phyloP scores from a whole-genome alignment of 2,113 vertebrate genomes.

The Oostethus manadensis region DNA sequence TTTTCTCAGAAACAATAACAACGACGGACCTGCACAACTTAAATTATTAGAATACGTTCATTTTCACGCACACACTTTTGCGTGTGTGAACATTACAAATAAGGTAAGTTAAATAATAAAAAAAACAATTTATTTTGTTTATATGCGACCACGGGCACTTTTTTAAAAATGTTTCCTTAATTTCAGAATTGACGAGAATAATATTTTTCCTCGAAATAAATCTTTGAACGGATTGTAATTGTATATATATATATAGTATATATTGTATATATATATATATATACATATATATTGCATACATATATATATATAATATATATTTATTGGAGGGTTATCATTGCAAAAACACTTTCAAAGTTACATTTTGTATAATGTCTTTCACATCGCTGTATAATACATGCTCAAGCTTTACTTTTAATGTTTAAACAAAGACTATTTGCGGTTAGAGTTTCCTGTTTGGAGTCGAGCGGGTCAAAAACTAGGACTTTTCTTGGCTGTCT shows the following conservation, averaged over 20 bases:
- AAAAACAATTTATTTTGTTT: constrained; percentile 43
- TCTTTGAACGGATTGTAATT: constrained; percentile 68
- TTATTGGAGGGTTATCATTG: no score
- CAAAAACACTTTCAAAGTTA: neutral
- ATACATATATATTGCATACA: no score
- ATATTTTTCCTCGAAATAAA: constrained; percentile 95
- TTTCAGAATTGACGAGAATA: constrained; percentile 75
- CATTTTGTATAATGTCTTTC: no score
- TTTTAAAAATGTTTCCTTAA: constrained; percentile 96
- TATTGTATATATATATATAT: no score
- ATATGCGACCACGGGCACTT: constrained; percentile 51
- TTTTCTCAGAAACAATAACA: constrained; percentile 93
- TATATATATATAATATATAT: neutral
- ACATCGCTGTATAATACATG: no score
- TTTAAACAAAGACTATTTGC: constrained; percentile 77
- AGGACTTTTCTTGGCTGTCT: constrained; percentile 64
- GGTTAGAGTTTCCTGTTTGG: constrained; percentile 71
- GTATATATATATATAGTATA: neutral
- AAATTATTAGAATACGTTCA: constrained; percentile 77
- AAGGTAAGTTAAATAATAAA: constrained; percentile 71
- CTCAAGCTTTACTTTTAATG: no score
- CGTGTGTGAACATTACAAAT: constrained; percentile 43
- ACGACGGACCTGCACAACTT: constrained; percentile 93
- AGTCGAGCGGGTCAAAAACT: constrained; percentile 83
- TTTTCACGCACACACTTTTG: constrained; percentile 9